These are phyloP conservation scores for Xestoiulus laeticollis DNA, from an alignment of 2,888 invertebrate genomes.

Conservation along the genomic window DNA sequence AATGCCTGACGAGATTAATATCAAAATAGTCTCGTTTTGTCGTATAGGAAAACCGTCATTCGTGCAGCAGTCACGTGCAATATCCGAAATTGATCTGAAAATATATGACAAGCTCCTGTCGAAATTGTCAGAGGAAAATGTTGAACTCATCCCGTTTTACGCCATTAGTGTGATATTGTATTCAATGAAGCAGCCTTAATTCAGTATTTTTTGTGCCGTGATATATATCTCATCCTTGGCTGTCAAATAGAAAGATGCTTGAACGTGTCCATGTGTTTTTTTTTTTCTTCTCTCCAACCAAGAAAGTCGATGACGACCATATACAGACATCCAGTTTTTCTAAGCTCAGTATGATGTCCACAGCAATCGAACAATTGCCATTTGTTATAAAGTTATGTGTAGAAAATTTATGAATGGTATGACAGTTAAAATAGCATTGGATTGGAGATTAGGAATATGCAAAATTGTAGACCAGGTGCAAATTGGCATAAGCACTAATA, in stretches of 20 bases:
- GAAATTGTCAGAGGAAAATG: conserved; percentile 37
- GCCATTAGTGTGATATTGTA: conserved; percentile 27
- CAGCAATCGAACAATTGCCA: not conserved
- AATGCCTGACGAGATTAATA: conserved; percentile 21
- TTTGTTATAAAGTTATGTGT: not conserved
- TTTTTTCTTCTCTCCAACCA: not conserved
- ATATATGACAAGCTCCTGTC: conserved; percentile 27
- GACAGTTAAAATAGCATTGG: not conserved
- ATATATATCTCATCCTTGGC: conserved; percentile 11
- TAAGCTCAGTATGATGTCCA: not conserved
- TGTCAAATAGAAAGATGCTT: not conserved
- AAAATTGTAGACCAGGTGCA: too few species aligned
- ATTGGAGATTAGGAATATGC: too few species aligned
- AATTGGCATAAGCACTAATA: too few species aligned
- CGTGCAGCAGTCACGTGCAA: not conserved
- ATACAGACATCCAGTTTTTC: not conserved
- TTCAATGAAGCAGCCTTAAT: conserved; percentile 23
- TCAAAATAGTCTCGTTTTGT: conserved; percentile 2
- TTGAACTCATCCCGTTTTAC: conserved; percentile 33
- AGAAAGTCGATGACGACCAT: not conserved
- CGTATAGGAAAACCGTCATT: conserved; percentile 6
- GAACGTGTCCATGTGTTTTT: not conserved
- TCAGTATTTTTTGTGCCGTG: not conserved
- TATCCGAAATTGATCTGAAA: conserved; percentile 34
- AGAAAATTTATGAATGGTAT: not conserved